These are phyloP conservation scores for Oreamnos americanus DNA, from an alignment of 2,113 vertebrate genomes.

Conservation along the genomic window DNA sequence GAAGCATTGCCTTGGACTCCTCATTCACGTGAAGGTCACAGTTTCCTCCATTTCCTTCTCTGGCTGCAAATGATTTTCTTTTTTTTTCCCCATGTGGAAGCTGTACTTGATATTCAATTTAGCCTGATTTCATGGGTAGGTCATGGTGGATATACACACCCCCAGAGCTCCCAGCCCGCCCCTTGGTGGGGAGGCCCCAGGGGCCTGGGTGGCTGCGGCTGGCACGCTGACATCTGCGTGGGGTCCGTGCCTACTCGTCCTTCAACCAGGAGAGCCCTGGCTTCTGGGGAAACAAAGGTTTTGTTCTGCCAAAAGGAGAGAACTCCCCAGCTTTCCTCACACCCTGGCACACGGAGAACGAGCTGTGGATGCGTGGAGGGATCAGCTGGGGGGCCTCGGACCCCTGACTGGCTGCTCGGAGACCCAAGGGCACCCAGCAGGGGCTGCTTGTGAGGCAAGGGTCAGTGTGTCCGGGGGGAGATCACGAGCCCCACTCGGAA, in stretches of 20 bases:
- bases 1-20: neutral
- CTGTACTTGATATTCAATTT: neutral
- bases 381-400: accelerated
- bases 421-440: accelerated
- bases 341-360: accelerated
- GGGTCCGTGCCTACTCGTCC: too few relatives aligned
- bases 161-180: neutral
- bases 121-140: neutral
- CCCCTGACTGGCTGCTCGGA: neutral
- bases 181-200: accelerated
- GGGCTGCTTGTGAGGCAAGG: accelerated
- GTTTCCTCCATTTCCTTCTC: neutral
- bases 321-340: neutral
- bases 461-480: accelerated
- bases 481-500: accelerated
- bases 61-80: neutral
- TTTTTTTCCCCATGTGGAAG: neutral
- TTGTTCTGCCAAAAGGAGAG: neutral
- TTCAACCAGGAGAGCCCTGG: neutral
- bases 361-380: accelerated
- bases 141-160: neutral
- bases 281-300: neutral
- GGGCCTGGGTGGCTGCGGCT: accelerated
- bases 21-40: neutral
- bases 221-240: accelerated